Evolutionary conservation across 2,888 invertebrate genomes (phyloP).

Genomic region (Bimastos eiseni): DNA sequence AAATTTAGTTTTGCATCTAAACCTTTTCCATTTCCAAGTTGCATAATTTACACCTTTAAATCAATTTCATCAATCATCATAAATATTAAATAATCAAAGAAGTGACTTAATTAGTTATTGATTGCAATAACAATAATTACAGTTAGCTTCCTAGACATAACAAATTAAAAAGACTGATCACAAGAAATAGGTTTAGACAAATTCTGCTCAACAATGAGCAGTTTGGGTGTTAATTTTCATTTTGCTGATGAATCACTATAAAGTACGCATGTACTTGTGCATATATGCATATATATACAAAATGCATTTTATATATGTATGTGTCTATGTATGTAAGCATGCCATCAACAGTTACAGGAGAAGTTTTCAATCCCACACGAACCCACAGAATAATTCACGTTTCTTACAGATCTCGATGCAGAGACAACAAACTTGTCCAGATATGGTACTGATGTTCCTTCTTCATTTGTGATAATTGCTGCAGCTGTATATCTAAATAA

Average conservation of each 20-base stretch:
- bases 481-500: slow-evolving; percentile 14
- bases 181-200: background rate
- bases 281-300: too few relatives aligned
- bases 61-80: background rate
- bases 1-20: slow-evolving; percentile 1
- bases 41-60: background rate
- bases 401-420: background rate
- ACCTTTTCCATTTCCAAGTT: background rate
- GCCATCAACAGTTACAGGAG: background rate
- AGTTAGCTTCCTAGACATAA: background rate
- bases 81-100: background rate
- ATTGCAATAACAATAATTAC: background rate
- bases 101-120: background rate
- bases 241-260: background rate
- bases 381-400: background rate
- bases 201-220: background rate
- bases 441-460: background rate
- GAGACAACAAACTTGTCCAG: background rate
- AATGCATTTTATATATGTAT: too few relatives aligned
- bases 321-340: background rate
- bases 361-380: background rate
- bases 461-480: slow-evolving; percentile 9
- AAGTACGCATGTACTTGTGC: background rate
- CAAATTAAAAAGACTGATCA: background rate
- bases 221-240: background rate